Base-by-base conservation (phyloP, 2,888 invertebrate genomes). In the Coelopa pilipes region DNA sequence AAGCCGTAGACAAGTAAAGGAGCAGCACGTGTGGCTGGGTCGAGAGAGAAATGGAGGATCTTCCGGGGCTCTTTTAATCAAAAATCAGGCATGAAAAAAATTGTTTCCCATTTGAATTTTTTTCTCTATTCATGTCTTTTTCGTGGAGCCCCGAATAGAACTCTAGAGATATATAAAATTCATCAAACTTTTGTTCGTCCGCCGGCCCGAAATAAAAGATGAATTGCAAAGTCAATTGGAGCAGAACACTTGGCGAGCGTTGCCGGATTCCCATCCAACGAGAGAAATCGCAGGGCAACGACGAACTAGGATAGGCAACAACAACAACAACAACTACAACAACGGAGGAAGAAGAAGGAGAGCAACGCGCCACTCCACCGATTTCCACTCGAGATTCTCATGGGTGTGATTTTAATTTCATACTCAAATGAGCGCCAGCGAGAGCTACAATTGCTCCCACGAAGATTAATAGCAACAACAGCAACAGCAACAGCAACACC, bases 381-480 rank as follows among this genome's bases (percentile, higher is more conserved):
- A 34, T 34, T 34, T 34, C 68, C 73, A 72, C 70, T 67, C 60
- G 77, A 78, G 78, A 79, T 81, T 83, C 87, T 85, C 87, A 80
- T 78, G 87, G 84, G 87, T 87, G 87, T 87, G 86, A 87, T 87
- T 87, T 87, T 87, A 87, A 87, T 87, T 87, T 87, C 87, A 87
- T 86, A 86, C 86, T 83, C 83, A 87, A 85, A 85, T 84, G 85
- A 83, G 83, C 84, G 81, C 80, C 79, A 80, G 55, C 46, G 71
- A 60, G 67, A 70, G 62, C 45, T 63, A 63, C 24, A 73, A 75
- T 83, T 82, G 81, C 84, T 84, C 84, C 83, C 84, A 84, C 84
- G 83, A 83, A 84, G 84, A 84, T 84, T 84, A 84, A 84, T 84
- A 84, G 81, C 81, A 80, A 65, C 74, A 65, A 74, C 47, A 75